Evolutionary conservation across 2,888 invertebrate species (phyloP).

Genomic region (Tromatobia lineatoria): DNA sequence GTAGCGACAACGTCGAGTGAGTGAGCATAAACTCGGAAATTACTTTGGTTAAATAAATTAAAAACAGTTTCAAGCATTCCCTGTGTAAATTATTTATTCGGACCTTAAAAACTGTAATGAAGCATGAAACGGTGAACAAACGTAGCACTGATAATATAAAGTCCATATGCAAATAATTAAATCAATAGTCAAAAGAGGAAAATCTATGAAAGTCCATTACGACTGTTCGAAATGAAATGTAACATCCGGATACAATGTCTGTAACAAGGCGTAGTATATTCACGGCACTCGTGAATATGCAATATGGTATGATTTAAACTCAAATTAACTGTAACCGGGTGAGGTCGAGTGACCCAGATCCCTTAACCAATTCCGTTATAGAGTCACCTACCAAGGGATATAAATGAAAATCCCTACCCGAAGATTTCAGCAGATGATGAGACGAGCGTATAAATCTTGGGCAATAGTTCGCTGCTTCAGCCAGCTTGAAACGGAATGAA

Average conservation of each 20-base stretch:
- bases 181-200: slow-evolving; percentile 3
- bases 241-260: slow-evolving; percentile 1
- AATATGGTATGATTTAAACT: slow-evolving; percentile 32
- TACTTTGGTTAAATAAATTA: no score
- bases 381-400: slow-evolving; percentile 17
- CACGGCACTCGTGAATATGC: slow-evolving; percentile 27
- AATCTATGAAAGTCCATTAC: not conserved
- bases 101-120: no score
- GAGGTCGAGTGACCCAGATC: slow-evolving; percentile 41
- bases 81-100: no score
- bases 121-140: not conserved
- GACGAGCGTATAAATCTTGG: slow-evolving; percentile 50
- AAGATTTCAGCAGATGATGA: slow-evolving; percentile 60
- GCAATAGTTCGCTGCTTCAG: slow-evolving; percentile 41
- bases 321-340: slow-evolving; percentile 26
- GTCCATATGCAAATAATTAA: not conserved
- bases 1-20: no score
- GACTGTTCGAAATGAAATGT: not conserved
- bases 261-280: not conserved
- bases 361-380: slow-evolving; percentile 39
- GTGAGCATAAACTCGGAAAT: no score
- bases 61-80: no score
- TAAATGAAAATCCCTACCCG: slow-evolving; percentile 58
- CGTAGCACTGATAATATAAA: not conserved
- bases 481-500: slow-evolving; percentile 25